Evolutionary conservation across 2,888 invertebrate genomes (phyloP).

Genomic region (Polydrusus tereticollis): DNA sequence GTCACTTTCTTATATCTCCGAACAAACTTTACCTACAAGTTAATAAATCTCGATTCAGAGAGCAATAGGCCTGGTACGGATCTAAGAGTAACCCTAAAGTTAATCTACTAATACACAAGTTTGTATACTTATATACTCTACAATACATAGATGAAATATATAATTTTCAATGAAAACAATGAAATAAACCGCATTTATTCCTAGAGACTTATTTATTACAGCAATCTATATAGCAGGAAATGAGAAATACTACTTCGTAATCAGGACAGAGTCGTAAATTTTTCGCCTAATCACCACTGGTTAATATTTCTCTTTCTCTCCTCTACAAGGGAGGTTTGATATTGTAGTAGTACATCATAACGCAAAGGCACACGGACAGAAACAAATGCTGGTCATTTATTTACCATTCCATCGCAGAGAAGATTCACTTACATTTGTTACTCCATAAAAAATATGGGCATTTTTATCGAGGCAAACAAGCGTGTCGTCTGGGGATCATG

Average conservation of each 20-base stretch:
- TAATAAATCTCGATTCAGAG: no score
- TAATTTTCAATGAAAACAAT: background rate
- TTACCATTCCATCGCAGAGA: background rate
- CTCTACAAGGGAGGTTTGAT: no score
- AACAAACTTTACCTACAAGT: no score
- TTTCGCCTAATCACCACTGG: constrained; percentile 28
- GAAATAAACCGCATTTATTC: background rate
- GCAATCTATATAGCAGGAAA: constrained; percentile 29
- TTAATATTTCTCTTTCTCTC: constrained; percentile 39
- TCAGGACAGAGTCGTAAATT: constrained; percentile 9
- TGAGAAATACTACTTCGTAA: constrained; percentile 21
- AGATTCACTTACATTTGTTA: constrained; percentile 11
- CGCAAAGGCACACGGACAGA: no score
- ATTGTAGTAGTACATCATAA: no score
- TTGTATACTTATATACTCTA: no score
- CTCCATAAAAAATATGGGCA: constrained; percentile 23
- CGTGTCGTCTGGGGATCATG: constrained; percentile 16
- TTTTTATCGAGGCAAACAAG: constrained; percentile 21
- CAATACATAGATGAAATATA: no score
- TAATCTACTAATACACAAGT: no score
- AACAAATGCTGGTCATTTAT: no score
- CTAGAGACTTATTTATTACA: background rate
- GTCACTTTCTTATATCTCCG: no score
- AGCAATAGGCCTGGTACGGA: no score
- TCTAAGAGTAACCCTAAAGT: no score